Evolutionary conservation across 2,113 vertebrate genomes (phyloP).

Genomic region (Aptenodytes forsteri): DNA sequence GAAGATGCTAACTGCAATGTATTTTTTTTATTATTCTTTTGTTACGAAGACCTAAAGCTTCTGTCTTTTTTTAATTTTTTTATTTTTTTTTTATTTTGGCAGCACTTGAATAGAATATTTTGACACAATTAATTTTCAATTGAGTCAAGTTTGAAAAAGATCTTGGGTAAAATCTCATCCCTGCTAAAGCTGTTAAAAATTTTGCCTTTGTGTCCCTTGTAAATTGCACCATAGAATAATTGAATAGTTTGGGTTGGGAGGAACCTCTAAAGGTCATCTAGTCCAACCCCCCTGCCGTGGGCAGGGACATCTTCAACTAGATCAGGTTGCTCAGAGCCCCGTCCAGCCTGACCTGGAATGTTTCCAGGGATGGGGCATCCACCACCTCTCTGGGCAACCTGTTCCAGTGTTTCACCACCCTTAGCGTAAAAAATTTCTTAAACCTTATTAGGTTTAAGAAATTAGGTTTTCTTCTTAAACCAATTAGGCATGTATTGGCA

Average conservation of each 20-base stretch:
- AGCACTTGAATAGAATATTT: neutral
- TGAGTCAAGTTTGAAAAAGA: neutral
- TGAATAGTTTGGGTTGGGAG: too few species aligned
- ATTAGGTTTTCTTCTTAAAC: neutral
- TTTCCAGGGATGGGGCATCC: too few species aligned
- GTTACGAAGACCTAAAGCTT: neutral
- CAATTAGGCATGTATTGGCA: neutral
- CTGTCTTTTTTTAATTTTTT: too few species aligned
- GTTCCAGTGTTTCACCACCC: too few species aligned
- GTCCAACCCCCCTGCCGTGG: too few species aligned
- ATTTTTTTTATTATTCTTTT: neutral
- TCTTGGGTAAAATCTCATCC: neutral
- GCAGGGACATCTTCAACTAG: too few species aligned
- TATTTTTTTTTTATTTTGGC: neutral
- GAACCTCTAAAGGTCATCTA: too few species aligned
- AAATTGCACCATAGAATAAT: neutral
- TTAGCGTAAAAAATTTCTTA: too few species aligned
- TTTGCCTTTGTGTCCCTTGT: neutral
- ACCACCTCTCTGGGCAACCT: too few species aligned
- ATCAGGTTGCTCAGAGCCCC: too few species aligned
- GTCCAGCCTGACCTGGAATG: too few species aligned
- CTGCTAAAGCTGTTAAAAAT: neutral
- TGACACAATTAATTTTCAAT: neutral
- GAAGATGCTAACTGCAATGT: neutral
- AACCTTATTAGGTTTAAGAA: too few species aligned